Conservation (phyloP, 2,113 vertebrate genomes). For the Phylloscopus trochilus region DNA sequence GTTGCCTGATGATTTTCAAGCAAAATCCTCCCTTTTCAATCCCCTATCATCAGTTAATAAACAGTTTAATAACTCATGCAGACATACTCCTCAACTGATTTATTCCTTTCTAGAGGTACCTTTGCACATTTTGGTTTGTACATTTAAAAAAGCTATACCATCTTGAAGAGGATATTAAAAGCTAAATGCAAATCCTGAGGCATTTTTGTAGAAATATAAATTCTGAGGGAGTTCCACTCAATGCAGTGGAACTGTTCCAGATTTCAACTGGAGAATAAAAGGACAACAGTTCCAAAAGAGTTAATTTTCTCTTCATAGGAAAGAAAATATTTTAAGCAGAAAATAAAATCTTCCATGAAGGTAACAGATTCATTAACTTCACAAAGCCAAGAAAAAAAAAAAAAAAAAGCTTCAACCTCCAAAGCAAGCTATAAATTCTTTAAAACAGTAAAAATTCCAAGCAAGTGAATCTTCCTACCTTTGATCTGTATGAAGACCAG, state of each 20-base stretch:
- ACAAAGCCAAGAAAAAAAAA: background rate
- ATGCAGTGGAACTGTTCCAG: background rate
- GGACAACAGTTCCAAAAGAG: background rate
- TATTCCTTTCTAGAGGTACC: background rate
- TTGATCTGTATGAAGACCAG: slow-evolving; percentile 40
- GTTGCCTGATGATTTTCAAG: background rate
- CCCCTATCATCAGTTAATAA: background rate
- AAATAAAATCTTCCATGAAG: background rate
- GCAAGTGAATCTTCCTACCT: slow-evolving; percentile 62
- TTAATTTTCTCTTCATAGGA: background rate
- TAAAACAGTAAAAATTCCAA: background rate
- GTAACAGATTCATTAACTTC: background rate
- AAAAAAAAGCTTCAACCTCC: background rate
- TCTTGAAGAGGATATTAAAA: background rate
- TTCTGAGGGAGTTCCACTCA: background rate
- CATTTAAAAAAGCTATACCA: background rate
- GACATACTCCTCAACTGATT: background rate
- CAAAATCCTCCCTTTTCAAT: background rate
- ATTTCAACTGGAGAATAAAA: background rate
- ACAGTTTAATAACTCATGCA: background rate
- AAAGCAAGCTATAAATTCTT: slow-evolving; percentile 15
- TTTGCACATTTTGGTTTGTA: background rate
- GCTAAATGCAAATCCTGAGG: background rate
- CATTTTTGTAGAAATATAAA: background rate
- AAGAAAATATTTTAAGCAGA: background rate